Conservation (phyloP, 2,888 invertebrate species). For the Unio delphinus region DNA sequence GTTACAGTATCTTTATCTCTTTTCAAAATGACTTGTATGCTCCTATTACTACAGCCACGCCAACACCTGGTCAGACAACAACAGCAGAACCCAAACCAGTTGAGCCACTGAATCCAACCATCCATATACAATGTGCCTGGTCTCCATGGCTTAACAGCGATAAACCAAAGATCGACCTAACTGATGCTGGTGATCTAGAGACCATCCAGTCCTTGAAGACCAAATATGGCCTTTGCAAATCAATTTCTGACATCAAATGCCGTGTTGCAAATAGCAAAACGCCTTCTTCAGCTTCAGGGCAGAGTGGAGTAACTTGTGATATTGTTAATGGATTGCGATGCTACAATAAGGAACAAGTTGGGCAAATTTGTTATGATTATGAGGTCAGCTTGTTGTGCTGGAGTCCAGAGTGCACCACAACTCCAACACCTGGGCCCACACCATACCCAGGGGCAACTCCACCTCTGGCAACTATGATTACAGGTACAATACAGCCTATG, state of each 20-base stretch:
- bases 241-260: constrained; percentile 50
- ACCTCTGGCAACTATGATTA: constrained; percentile 14
- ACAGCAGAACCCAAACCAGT: constrained; percentile 8
- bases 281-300: constrained; percentile 44
- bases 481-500: constrained; percentile 8
- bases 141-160: constrained; percentile 56
- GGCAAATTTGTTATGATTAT: constrained; percentile 81
- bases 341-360: constrained; percentile 53
- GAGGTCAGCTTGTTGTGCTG: constrained; percentile 84
- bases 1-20: background rate
- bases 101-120: constrained; percentile 19
- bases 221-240: constrained; percentile 50
- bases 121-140: constrained; percentile 49
- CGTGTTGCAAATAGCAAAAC: constrained; percentile 47
- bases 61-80: constrained; percentile 8
- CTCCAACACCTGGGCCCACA: constrained; percentile 3
- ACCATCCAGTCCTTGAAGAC: constrained; percentile 40
- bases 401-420: constrained; percentile 30
- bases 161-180: constrained; percentile 37
- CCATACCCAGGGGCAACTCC: constrained; percentile 13
- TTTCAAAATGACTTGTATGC: background rate
- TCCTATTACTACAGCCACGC: constrained; percentile 2
- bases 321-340: constrained; percentile 57
- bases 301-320: constrained; percentile 58
- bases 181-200: constrained; percentile 51